Evolutionary conservation across 2,888 invertebrate genomes (phyloP).

Genomic region (Chalcis sispes): DNA sequence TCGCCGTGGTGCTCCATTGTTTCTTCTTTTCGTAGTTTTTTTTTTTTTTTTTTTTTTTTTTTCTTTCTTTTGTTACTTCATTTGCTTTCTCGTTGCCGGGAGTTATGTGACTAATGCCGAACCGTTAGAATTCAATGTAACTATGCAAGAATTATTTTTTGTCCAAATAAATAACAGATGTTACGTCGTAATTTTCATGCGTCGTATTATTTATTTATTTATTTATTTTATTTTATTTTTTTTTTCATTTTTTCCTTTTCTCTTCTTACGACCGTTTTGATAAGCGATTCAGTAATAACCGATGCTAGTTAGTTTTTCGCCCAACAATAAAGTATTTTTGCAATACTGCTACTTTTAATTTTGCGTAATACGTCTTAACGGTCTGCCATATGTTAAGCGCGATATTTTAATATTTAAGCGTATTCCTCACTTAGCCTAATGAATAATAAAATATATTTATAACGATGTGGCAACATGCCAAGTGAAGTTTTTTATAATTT

Average conservation of each 20-base stretch:
- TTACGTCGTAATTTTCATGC: too few relatives aligned
- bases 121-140: conserved; percentile 49
- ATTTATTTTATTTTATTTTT: too few relatives aligned
- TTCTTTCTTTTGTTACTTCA: not conserved
- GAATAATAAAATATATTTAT: conserved; percentile 44
- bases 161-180: too few relatives aligned
- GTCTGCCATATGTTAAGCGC: conserved; percentile 13
- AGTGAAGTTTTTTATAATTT: conserved; percentile 12
- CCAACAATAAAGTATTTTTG: not conserved
- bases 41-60: not conserved
- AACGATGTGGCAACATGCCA: conserved; percentile 17
- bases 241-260: too few relatives aligned
- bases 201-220: not conserved
- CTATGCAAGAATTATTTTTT: not conserved
- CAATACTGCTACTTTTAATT: not conserved
- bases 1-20: conserved; percentile 12
- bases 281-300: too few relatives aligned
- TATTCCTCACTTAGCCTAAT: conserved; percentile 31
- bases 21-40: conserved; percentile 3
- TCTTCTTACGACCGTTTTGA: not conserved
- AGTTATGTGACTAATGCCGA: conserved; percentile 31
- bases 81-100: not conserved
- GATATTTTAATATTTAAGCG: conserved; percentile 29
- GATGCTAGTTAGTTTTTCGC: too few relatives aligned
- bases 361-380: conserved; percentile 17